These are phyloP conservation scores for Gnatocerus cornutus DNA, from an alignment of 2,888 invertebrate genomes.

Conservation along the genomic window DNA sequence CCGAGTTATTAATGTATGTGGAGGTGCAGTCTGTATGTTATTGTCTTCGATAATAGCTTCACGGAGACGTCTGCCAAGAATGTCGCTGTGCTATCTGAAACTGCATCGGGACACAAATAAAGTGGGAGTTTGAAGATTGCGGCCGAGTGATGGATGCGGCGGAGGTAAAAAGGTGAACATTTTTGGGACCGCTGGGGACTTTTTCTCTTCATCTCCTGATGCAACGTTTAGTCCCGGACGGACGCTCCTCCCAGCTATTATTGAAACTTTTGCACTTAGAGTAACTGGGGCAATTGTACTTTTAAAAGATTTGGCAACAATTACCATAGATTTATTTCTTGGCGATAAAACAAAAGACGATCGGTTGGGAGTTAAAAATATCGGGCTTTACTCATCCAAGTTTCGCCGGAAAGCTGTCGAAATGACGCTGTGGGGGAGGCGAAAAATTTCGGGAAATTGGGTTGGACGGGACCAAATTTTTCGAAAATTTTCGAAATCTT, in stretches of 20 bases:
- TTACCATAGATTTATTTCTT: constrained; percentile 28
- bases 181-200: too few species aligned
- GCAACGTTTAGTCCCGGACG: too few species aligned
- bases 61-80: constrained; percentile 61
- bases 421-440: too few species aligned
- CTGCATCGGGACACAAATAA: constrained; percentile 49
- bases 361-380: constrained; percentile 25
- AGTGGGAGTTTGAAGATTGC: constrained; percentile 47
- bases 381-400: constrained; percentile 4
- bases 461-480: too few species aligned
- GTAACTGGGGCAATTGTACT: constrained; percentile 7
- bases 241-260: neutral
- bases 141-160: constrained; percentile 34
- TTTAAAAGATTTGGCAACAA: constrained; percentile 27
- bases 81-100: constrained; percentile 54
- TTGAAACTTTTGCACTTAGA: constrained; percentile 1
- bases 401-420: too few species aligned
- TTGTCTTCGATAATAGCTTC: constrained; percentile 64
- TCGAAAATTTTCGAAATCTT: too few species aligned
- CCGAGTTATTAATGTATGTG: constrained; percentile 63
- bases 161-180: neutral
- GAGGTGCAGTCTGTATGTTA: constrained; percentile 64
- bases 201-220: too few species aligned
- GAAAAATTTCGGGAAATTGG: too few species aligned
- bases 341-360: constrained; percentile 34